A percentile compares a stretch with the other conserved stretches of the same genome.
phyloP scores from a whole-genome alignment of 2,113 vertebrate genomes.

The Rousettus leschenaultii region DNA sequence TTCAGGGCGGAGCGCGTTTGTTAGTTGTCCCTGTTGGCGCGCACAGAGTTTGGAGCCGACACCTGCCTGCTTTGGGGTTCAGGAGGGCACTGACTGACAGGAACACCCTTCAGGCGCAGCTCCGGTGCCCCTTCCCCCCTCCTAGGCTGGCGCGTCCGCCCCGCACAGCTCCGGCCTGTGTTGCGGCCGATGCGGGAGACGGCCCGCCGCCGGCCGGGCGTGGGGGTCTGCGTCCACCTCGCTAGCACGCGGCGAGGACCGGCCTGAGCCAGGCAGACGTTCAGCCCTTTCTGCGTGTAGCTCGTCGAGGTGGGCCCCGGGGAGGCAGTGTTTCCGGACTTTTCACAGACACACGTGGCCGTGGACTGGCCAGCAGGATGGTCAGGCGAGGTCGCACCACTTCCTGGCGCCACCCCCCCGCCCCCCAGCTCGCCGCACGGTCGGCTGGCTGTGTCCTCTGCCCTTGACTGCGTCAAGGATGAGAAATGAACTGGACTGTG shows the following conservation, averaged over 20 bases:
- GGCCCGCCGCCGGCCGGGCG: too few species aligned
- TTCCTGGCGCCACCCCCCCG: not conserved
- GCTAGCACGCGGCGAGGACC: rapidly evolving
- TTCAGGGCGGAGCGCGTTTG: too few species aligned
- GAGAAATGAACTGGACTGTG: rapidly evolving
- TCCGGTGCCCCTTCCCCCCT: too few species aligned
- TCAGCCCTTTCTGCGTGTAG: not conserved
- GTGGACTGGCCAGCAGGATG: rapidly evolving
- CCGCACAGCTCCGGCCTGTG: not conserved
- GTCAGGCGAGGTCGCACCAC: too few species aligned
- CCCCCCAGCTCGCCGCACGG: not conserved
- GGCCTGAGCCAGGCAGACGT: rapidly evolving
- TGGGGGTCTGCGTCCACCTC: not conserved
- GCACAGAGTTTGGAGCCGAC: not conserved
- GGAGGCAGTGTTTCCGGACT: not conserved
- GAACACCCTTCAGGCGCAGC: rapidly evolving
- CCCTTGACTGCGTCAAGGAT: rapidly evolving
- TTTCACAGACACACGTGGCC: rapidly evolving
- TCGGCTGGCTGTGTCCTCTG: not conserved
- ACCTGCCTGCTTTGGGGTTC: not conserved
- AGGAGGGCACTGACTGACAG: too few species aligned
- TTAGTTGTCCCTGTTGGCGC: rapidly evolving
- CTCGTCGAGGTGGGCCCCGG: not conserved
- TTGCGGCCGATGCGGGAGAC: too few species aligned
- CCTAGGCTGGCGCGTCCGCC: rapidly evolving